phyloP scores from a whole-genome alignment of 30 jellyfish, hydroid and myxozoan genomes.

The Hydractinia symbiolongicarpus region DNA sequence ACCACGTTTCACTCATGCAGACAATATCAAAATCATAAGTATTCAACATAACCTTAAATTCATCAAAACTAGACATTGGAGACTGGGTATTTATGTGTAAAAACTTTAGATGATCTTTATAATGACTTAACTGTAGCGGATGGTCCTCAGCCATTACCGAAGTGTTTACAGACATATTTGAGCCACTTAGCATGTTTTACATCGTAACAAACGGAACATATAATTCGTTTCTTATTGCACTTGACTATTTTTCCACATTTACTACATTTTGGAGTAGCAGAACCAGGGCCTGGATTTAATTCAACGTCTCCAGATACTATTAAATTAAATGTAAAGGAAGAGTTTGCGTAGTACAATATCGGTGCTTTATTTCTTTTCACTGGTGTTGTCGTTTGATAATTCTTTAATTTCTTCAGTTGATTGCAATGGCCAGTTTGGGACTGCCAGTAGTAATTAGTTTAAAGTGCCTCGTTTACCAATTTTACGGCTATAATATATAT shows the following conservation, averaged over 20 bases:
- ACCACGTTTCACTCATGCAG: slow-evolving; percentile 64
- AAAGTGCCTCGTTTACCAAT: no score
- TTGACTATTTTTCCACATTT: slow-evolving; percentile 30
- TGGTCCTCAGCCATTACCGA: not conserved
- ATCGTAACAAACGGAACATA: slow-evolving; percentile 22
- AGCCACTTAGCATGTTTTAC: slow-evolving; percentile 22
- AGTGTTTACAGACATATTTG: not conserved
- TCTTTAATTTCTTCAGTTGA: no score
- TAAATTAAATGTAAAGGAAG: slow-evolving; percentile 19
- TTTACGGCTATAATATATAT: no score
- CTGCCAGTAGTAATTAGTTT: no score
- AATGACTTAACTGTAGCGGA: not conserved
- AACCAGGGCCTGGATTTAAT: slow-evolving; percentile 45
- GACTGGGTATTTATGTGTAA: slow-evolving; percentile 50
- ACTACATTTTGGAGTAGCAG: slow-evolving; percentile 21
- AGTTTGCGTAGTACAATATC: slow-evolving; percentile 11
- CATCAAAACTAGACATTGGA: slow-evolving; percentile 48
- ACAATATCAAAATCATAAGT: slow-evolving; percentile 42
- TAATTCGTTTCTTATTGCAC: slow-evolving; percentile 19
- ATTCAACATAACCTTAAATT: slow-evolving; percentile 32
- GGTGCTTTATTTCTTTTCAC: no score
- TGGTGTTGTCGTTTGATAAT: no score
- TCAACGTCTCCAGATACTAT: slow-evolving; percentile 22
- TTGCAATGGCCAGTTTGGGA: no score
- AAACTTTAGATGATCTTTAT: not conserved